Evolutionary conservation across 1,140 invertebrate genomes (phyloP), one percentile per base, ranked within the genome.

Genomic region (Phymorhynchus buccinoides): DNA sequence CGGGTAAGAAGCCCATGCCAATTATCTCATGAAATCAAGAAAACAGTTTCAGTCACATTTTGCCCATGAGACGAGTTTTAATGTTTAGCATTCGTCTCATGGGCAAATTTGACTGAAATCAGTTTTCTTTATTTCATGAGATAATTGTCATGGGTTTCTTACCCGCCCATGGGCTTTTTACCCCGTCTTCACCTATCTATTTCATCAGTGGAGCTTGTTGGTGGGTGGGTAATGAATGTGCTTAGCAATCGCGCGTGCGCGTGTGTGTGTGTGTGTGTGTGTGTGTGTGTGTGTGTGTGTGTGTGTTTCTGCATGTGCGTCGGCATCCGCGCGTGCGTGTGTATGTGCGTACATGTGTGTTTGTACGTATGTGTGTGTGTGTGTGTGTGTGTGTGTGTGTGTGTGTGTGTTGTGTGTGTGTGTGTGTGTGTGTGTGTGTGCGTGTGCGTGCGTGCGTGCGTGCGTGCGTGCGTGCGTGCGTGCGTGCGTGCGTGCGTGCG

Each of bases 271-370:
- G 48, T 52, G 48, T 52, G 48, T 6, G 62, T 66, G 62, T 66
- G 62, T 66, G 62, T 66, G 62, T 66, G 62, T 66, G 62, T 66
- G 62, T 66, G 62, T 66, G 62, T 66, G 62, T 66, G 62, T 66
- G 62, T 66, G 62, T 66, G 62, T 66, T 16, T 66, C 18, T 66
- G 62, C n/a, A n/a, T 66, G 62, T 66, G 62, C n/a, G 62, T 66
- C 18, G 18, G 62, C n/a, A n/a, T 66, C 18, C n/a, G 62, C 27
- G 62, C 27, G 62, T 30, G 62, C n/a, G 62, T 66, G 62, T 66
- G 62, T 66, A n/a, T 66, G n/a, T 66, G 62, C n/a, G 62, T 6
- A 2, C n/a, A 2, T 27, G 62, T 4, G 62, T 27, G 1, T 27
- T 16, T 4, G 62, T 4, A 30, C 2, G 30, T 71, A 18, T 35